These are phyloP conservation scores for Synchiropus splendidus DNA, from an alignment of 2,113 vertebrate species.

Conservation along the genomic window DNA sequence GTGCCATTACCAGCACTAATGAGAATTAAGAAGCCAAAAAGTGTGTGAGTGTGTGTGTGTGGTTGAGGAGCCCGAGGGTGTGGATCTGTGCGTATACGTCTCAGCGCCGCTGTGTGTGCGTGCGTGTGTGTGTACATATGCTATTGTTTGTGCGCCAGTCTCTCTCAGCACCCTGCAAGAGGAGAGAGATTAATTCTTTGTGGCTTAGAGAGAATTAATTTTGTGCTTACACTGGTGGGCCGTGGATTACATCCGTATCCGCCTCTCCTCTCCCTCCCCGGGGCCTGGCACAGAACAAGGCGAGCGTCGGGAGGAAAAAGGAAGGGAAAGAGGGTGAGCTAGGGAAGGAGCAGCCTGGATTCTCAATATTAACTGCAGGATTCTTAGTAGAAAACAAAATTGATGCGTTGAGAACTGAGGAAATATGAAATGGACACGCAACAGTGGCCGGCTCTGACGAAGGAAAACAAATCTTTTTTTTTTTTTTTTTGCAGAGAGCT, in stretches of 20 bases:
- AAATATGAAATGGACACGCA: too few species aligned
- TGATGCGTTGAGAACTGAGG: too few species aligned
- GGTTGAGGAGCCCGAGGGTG: slow-evolving; percentile 46
- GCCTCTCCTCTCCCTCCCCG: slow-evolving; percentile 50
- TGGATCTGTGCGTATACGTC: slow-evolving; percentile 24
- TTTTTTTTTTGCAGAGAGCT: too few species aligned
- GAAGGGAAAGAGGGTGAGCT: slow-evolving; percentile 20
- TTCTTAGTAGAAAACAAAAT: too few species aligned
- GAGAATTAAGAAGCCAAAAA: slow-evolving; percentile 67
- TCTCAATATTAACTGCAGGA: too few species aligned
- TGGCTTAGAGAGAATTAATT: slow-evolving; percentile 74
- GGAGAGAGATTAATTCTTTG: slow-evolving; percentile 72
- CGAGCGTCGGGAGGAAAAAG: slow-evolving; percentile 48
- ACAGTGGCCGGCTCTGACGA: too few species aligned
- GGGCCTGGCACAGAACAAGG: slow-evolving; percentile 43
- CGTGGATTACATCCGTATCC: slow-evolving; percentile 70
- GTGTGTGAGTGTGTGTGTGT: slow-evolving; percentile 35
- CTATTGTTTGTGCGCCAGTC: slow-evolving; percentile 44
- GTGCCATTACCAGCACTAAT: slow-evolving; percentile 70
- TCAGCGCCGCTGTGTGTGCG: slow-evolving; percentile 6
- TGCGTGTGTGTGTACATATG: slow-evolving; percentile 17
- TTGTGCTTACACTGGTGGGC: slow-evolving; percentile 69
- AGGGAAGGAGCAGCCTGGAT: slow-evolving; percentile 5
- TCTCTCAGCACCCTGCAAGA: slow-evolving; percentile 50
- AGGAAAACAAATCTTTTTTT: too few species aligned